phyloP scores from a whole-genome alignment of 2,888 invertebrate genomes.

The Catocala fraxini region DNA sequence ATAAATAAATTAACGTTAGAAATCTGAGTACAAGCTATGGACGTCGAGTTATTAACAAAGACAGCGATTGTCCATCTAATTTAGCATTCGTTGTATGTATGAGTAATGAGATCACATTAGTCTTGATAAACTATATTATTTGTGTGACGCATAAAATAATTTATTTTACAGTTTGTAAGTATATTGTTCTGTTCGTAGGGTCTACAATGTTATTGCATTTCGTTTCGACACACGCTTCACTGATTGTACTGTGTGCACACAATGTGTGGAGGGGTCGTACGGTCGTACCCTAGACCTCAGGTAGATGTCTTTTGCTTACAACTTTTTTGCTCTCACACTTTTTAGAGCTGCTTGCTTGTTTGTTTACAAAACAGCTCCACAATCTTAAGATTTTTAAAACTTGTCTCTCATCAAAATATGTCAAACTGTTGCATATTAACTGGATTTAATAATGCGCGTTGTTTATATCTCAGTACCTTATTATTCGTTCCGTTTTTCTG shows the following conservation, averaged over 20 bases:
- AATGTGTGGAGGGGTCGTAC: constrained; percentile 29
- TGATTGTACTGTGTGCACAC: constrained; percentile 24
- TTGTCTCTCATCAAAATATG: too few species aligned
- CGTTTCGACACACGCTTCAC: constrained; percentile 11
- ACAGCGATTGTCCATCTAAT: constrained; percentile 41
- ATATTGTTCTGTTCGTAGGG: constrained; percentile 1
- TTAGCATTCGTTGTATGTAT: constrained; percentile 41
- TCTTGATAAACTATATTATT: constrained; percentile 35
- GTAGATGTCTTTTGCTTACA: constrained; percentile 54
- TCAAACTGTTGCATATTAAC: too few species aligned
- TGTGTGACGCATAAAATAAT: constrained; percentile 37
- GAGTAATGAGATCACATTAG: constrained; percentile 48
- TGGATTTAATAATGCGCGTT: too few species aligned
- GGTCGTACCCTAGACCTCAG: constrained; percentile 44
- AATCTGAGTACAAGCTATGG: constrained; percentile 20
- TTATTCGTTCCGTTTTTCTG: background rate
- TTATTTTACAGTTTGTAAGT: constrained; percentile 11
- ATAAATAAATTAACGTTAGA: constrained; percentile 22
- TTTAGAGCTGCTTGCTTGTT: constrained; percentile 29
- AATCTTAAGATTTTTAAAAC: background rate
- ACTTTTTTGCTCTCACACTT: constrained; percentile 32
- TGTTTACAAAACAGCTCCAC: constrained; percentile 7
- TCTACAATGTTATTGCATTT: background rate
- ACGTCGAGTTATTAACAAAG: constrained; percentile 40
- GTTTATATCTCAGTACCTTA: too few species aligned